These are phyloP conservation scores for Agrochola macilenta DNA, from an alignment of 2,888 invertebrate genomes.

Conservation along the genomic window DNA sequence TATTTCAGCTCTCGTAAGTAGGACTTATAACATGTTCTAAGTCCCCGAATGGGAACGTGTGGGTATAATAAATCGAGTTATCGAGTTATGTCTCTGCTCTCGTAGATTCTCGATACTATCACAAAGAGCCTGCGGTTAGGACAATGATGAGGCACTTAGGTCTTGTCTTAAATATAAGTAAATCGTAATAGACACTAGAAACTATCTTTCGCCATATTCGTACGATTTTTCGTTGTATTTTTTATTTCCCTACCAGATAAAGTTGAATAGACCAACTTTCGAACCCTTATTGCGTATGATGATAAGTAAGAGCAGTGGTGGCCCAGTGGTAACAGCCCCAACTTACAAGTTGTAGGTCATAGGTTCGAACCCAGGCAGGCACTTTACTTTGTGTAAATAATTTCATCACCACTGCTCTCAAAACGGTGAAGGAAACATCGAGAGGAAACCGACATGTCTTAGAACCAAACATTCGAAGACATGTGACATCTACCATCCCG, in stretches of 20 bases:
- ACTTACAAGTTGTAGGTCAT: no score
- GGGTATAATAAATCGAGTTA: constrained; percentile 30
- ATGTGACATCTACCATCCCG: no score
- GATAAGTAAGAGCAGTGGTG: no score
- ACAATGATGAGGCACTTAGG: constrained; percentile 15
- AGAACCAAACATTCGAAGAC: no score
- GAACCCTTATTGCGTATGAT: not conserved
- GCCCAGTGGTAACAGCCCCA: no score
- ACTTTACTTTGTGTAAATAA: no score
- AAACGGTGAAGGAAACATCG: no score
- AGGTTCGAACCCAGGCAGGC: no score
- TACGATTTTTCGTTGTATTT: no score
- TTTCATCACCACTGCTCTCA: no score
- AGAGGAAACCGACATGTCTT: no score
- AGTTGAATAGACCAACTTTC: not conserved
- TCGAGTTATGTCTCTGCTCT: not conserved
- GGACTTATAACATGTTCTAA: not conserved
- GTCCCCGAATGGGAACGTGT: constrained; percentile 8
- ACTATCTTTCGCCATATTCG: not conserved
- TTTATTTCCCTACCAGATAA: not conserved
- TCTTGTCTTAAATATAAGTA: not conserved
- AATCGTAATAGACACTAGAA: not conserved
- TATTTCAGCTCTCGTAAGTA: not conserved
- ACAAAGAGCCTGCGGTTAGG: constrained; percentile 10
- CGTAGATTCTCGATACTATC: constrained; percentile 6